phyloP scores from a whole-genome alignment of 2,797 vertebrate genomes.

The Mormyrus proboscirostris region DNA sequence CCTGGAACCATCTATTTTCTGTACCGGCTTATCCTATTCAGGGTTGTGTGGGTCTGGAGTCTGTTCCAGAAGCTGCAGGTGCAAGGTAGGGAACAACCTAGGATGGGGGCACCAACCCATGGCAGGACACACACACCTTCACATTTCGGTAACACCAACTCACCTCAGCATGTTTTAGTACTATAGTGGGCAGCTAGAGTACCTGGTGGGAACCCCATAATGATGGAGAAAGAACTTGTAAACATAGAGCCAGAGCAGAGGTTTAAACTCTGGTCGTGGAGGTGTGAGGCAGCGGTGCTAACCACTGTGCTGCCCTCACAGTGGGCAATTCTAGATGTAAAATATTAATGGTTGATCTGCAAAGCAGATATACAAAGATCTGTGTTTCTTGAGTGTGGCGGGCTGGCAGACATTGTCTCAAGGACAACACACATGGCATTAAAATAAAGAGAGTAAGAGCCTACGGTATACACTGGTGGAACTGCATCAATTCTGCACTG shows the following conservation, averaged over 20 bases:
- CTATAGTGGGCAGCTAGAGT: background rate
- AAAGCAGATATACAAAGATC: background rate
- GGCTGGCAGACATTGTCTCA: background rate
- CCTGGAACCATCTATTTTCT: background rate
- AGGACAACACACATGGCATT: background rate
- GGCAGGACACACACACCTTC: background rate
- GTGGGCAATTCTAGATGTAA: background rate
- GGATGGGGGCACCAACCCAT: background rate
- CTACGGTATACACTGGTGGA: background rate
- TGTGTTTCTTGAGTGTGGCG: background rate
- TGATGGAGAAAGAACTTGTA: background rate
- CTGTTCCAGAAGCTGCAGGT: background rate
- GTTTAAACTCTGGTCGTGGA: background rate
- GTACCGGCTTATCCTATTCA: background rate
- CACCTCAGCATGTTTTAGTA: background rate
- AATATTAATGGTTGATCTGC: background rate
- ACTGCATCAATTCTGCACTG: background rate
- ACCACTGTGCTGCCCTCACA: background rate
- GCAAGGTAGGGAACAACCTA: background rate
- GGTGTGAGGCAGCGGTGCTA: background rate
- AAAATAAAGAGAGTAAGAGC: background rate
- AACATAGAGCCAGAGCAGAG: background rate
- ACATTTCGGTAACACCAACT: background rate
- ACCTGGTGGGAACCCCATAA: background rate
- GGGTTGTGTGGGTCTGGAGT: background rate